These are phyloP conservation scores for Microtus montanus DNA, from an alignment of 2,113 vertebrate species.

Conservation along the genomic window DNA sequence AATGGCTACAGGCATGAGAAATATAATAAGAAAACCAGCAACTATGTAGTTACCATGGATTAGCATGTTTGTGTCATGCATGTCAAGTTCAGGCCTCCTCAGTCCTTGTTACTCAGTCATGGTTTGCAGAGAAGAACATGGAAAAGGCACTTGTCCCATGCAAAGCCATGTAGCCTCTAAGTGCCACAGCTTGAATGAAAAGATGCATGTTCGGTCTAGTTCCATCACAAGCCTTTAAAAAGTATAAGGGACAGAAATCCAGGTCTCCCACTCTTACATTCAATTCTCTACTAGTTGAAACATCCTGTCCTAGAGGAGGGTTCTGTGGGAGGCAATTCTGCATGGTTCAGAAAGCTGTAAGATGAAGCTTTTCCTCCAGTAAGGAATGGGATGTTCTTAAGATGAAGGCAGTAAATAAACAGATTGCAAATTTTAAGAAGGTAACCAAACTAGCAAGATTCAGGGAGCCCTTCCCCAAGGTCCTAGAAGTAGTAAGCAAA, in stretches of 20 bases:
- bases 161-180: not conserved
- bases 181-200: not conserved
- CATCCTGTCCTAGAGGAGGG: not conserved
- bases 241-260: accelerated
- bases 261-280: not conserved
- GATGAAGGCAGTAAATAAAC: not conserved
- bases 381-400: no score
- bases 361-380: not conserved
- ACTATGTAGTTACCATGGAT: no score
- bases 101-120: accelerated
- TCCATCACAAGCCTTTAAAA: not conserved
- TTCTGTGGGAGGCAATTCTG: no score
- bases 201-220: not conserved
- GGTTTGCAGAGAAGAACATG: not conserved
- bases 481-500: not conserved
- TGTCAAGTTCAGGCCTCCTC: not conserved
- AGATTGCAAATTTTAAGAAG: not conserved
- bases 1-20: not conserved
- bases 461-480: not conserved
- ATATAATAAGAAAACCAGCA: not conserved
- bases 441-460: not conserved
- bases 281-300: not conserved
- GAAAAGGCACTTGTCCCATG: not conserved
- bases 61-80: accelerated
- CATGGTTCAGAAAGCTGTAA: not conserved